phyloP scores from a whole-genome alignment of 2,888 invertebrate species.

The Ophion slaviceki region DNA sequence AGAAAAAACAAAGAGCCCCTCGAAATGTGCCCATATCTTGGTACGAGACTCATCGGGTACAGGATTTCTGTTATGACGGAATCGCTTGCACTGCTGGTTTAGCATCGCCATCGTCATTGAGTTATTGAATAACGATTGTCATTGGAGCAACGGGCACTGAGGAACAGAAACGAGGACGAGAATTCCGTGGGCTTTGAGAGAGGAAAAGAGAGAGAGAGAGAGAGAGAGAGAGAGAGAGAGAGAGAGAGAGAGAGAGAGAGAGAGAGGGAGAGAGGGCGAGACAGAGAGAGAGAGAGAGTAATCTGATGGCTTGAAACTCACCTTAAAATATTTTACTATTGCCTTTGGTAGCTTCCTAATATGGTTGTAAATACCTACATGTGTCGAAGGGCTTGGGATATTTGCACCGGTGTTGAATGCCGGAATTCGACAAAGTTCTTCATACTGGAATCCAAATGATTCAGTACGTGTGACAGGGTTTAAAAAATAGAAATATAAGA shows the following conservation, averaged over 20 bases:
- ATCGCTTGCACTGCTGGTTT: constrained; percentile 12
- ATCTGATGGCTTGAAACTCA: constrained; percentile 74
- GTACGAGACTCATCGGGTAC: not conserved
- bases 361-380: constrained; percentile 40
- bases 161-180: not conserved
- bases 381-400: constrained; percentile 49
- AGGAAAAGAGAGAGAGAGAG: constrained; percentile 21
- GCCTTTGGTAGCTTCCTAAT: constrained; percentile 56
- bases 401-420: constrained; percentile 36
- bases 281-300: constrained; percentile 72
- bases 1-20: constrained; percentile 33
- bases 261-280: constrained; percentile 58
- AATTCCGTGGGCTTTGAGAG: constrained; percentile 9
- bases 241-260: constrained; percentile 62
- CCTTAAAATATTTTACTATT: constrained; percentile 77
- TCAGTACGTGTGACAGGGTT: constrained; percentile 6
- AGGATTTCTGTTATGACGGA: constrained; percentile 27
- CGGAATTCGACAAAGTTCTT: constrained; percentile 60
- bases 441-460: constrained; percentile 64
- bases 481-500: too few relatives aligned
- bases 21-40: constrained; percentile 8
- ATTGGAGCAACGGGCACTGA: not conserved
- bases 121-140: not conserved
- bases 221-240: constrained; percentile 67
- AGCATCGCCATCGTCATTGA: not conserved